These are phyloP conservation scores for Pterostichus niger DNA, from an alignment of 2,888 invertebrate genomes.

Conservation along the genomic window DNA sequence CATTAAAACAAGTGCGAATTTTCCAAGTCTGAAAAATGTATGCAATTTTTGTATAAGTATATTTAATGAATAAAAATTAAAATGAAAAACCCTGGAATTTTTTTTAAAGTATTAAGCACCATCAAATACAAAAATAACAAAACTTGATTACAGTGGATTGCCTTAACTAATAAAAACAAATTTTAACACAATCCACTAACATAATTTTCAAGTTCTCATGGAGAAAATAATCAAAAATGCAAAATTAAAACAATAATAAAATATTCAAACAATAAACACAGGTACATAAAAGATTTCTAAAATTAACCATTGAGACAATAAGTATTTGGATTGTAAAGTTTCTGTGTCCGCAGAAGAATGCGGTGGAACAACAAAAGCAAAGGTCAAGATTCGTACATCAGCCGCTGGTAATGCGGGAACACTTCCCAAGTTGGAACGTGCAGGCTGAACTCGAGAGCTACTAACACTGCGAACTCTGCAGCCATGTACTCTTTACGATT, in stretches of 20 bases:
- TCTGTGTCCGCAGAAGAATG: slow-evolving; percentile 36
- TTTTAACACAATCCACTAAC: slow-evolving; percentile 35
- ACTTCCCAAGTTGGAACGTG: slow-evolving; percentile 95
- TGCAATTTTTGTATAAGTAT: slow-evolving; percentile 33
- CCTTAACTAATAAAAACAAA: slow-evolving; percentile 32
- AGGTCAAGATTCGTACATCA: slow-evolving; percentile 94
- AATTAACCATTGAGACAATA: slow-evolving; percentile 31
- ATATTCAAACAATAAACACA: slow-evolving; percentile 50
- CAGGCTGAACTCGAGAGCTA: slow-evolving; percentile 95
- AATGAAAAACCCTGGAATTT: slow-evolving; percentile 52
- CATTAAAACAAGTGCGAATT: slow-evolving; percentile 47
- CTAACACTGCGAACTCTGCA: slow-evolving; percentile 96
- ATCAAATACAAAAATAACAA: slow-evolving; percentile 35
- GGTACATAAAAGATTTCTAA: slow-evolving; percentile 44
- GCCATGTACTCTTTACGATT: slow-evolving; percentile 93
- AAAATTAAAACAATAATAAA: slow-evolving; percentile 61
- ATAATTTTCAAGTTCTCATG: slow-evolving; percentile 56
- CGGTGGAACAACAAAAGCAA: slow-evolving; percentile 67
- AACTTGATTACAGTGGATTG: slow-evolving; percentile 45
- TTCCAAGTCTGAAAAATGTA: slow-evolving; percentile 35
- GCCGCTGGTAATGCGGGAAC: slow-evolving; percentile 96
- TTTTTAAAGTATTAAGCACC: slow-evolving; percentile 54
- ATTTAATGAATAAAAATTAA: slow-evolving; percentile 33
- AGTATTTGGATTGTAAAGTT: slow-evolving; percentile 47
- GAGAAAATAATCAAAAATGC: slow-evolving; percentile 49